phyloP scores from a whole-genome alignment of 2,888 invertebrate species.

The Pristionchus entomophagus region DNA sequence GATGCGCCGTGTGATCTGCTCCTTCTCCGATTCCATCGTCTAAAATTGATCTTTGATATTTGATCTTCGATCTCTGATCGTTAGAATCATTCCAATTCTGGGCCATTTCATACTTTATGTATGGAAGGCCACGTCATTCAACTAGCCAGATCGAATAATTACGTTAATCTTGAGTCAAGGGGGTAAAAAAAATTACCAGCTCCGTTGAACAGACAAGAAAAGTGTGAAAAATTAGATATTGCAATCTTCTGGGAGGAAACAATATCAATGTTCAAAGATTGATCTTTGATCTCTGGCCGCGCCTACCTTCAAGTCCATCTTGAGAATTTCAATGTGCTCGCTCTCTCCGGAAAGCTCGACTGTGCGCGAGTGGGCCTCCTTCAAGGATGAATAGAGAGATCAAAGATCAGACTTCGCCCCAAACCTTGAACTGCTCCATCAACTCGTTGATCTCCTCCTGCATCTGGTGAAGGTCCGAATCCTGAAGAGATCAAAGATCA shows the following conservation, averaged over 20 bases:
- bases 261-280: too few relatives aligned
- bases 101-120: too few relatives aligned
- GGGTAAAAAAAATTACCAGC: too few relatives aligned
- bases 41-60: constrained; percentile 6
- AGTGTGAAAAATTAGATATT: too few relatives aligned
- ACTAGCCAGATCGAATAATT: too few relatives aligned
- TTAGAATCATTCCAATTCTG: too few relatives aligned
- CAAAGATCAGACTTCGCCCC: too few relatives aligned
- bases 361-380: constrained; percentile 66
- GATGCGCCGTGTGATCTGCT: constrained; percentile 83
- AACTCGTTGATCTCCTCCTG: constrained; percentile 83
- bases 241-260: too few relatives aligned
- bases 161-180: too few relatives aligned
- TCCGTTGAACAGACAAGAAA: not conserved
- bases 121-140: too few relatives aligned
- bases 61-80: not conserved
- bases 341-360: constrained; percentile 77
- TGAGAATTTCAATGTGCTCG: constrained; percentile 86
- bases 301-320: constrained; percentile 84
- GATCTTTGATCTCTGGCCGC: too few relatives aligned
- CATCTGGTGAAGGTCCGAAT: constrained; percentile 84
- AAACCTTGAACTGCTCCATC: constrained; percentile 86
- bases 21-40: constrained; percentile 83
- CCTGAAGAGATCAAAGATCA: constrained; percentile 83
- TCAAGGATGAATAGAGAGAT: not conserved